Conservation (phyloP, 2,888 invertebrate genomes). For the Hydriomena furcata region DNA sequence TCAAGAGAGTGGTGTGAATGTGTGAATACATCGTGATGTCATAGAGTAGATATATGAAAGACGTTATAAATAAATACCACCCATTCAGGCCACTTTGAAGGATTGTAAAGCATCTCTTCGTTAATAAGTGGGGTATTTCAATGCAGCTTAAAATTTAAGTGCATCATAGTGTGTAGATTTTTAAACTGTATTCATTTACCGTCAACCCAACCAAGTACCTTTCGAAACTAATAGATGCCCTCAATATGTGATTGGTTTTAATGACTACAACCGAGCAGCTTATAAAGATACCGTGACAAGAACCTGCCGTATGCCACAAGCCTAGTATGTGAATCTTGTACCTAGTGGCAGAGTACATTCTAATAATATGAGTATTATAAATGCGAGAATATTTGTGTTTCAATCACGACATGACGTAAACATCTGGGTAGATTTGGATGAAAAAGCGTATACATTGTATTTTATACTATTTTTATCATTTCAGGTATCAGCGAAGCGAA, state of each 20-base stretch:
- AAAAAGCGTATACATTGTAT: too few species aligned
- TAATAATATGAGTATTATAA: too few species aligned
- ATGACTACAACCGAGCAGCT: slow-evolving; percentile 20
- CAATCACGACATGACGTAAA: too few species aligned
- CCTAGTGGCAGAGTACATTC: too few species aligned
- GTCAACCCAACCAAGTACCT: slow-evolving; percentile 2
- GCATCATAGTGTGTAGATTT: too few species aligned
- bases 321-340: too few species aligned
- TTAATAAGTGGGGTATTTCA: slow-evolving; percentile 3
- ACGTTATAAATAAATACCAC: slow-evolving; percentile 33
- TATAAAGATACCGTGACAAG: slow-evolving; percentile 13
- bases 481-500: too few species aligned
- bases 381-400: too few species aligned
- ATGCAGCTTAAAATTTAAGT: background rate
- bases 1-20: slow-evolving; percentile 19
- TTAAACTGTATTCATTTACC: background rate
- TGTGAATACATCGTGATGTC: slow-evolving; percentile 28
- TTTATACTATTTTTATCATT: too few species aligned
- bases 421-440: too few species aligned
- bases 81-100: slow-evolving; percentile 17
- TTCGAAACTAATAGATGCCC: slow-evolving; percentile 20
- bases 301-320: background rate
- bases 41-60: too few species aligned
- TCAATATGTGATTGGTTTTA: slow-evolving; percentile 21
- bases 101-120: slow-evolving; percentile 18